Base-by-base conservation (phyloP, 1,140 invertebrate genomes). In the Stegodyphus dumicola region DNA sequence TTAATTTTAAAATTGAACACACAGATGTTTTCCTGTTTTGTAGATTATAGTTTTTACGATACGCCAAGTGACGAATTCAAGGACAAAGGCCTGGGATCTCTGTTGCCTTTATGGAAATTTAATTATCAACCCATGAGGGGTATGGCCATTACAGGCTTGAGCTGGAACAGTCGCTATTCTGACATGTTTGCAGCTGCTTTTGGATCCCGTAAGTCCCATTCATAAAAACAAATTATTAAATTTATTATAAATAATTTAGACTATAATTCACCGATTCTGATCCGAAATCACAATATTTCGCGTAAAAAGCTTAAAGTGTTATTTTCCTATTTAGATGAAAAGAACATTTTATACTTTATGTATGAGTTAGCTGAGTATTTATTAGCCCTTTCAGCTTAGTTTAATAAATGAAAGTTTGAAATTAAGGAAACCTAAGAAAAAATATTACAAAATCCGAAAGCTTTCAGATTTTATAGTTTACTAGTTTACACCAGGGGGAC, bases 41-140 rank as follows among this genome's bases (percentile, higher is more conserved):
- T 91, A 95, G 97, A 99, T 92, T 98, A 97, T 91, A 94, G 95
- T 88, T 98, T 98, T 90, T 99, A 95, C 94, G 96, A 99, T 90
- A 97, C 98, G 91, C 95, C 95, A 0, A 96, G 96, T 7, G 97
- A 99, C 91, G 96, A 98, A 90, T 98, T 94, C 90, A 93, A 96
- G 80, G 95, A 96, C 52, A 95, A 98, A 91, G 97, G 97, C 2
- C 97, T 96, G 1, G 84, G 84, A 2, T 85, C 84, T 2, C 90
- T 98, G 6, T 90, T 99, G 71, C 97, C 97, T 0, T 90, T 99
- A 0, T 99, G 97, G 97, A 96, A 95, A 91, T 98, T 98, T 89
- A 92, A 92, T 65, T 97, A 89, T 78, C 91, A 92, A 64, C 90
- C 91, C 77, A 90, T 90, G 6, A 91, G 91, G 88, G 95, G 94